Conservation (phyloP, 2,113 vertebrate genomes). For the Ginglymostoma cirratum region DNA sequence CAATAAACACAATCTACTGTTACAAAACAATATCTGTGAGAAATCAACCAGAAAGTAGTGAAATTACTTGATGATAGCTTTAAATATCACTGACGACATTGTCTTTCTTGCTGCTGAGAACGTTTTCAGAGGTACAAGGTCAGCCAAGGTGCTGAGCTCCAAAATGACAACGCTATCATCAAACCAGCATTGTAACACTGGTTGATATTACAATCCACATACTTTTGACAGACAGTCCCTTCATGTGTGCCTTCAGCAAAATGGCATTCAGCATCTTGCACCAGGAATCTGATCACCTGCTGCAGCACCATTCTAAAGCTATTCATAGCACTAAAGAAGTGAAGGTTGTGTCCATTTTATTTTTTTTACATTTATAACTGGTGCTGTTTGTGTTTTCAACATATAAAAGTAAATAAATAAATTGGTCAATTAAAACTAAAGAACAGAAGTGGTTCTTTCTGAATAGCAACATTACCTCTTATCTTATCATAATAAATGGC, state of each 20-base stretch:
- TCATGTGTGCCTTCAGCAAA: background rate
- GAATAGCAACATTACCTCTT: background rate
- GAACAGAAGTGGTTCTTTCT: background rate
- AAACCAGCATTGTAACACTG: background rate
- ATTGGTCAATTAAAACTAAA: background rate
- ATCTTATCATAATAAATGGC: background rate
- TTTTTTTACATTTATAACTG: background rate
- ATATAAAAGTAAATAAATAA: background rate
- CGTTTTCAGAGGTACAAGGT: background rate
- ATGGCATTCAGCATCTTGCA: background rate
- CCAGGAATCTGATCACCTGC: no score
- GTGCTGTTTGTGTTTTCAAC: background rate
- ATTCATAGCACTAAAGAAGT: no score
- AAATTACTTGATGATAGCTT: background rate
- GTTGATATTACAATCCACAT: background rate
- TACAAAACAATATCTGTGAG: background rate
- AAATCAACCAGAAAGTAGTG: background rate
- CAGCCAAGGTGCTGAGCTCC: background rate
- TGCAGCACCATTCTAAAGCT: no score
- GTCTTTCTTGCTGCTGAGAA: background rate
- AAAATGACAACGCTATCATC: background rate
- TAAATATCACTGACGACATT: background rate
- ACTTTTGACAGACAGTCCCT: background rate
- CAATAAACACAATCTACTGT: background rate
- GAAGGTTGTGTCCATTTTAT: background rate